Base-by-base conservation (phyloP, 2,888 invertebrate genomes). In the Dasysyrphus tricinctus region DNA sequence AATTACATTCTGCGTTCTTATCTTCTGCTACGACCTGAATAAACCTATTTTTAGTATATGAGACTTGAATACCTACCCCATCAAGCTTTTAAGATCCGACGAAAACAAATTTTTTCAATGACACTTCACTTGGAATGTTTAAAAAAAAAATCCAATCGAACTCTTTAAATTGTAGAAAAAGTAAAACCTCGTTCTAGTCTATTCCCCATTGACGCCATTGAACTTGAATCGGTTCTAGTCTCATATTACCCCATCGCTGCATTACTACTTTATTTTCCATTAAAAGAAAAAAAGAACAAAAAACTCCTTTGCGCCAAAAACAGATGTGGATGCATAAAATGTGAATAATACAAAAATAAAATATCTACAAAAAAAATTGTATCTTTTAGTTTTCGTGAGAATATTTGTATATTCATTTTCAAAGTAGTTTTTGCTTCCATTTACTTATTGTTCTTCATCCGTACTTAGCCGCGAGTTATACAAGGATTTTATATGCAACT, bases 381-480 rank as follows among this genome's bases (percentile, higher is more conserved):
- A 67, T 44, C n/a, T 42, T 44, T 49, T 16, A 47, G 34, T 19
- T 34, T 73, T 84, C 84, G 84, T 84, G 84, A 80, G 84, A 84
- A 84, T 51, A 72, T 83, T 83, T 78, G 79, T 42, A 69, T 54
- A 83, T 67, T 70, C 75, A 47, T 80, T 75, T 76, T 65, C 70
- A 70, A 57, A 65, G 70, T 72, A 47, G 79, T 63, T 63, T 61
- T 73, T 19, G 61, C 49, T 67, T 72, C 44, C 77, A 67, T 73
- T 77, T 73, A 51, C 57, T 67, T 56, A 81, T 81, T 81, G 81
- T 81, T 72, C 77, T 49, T 34, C 12, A 67, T 49, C 34, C 49
- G 67, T 51, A 65, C 65, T 16, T 67, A 67, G 19, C 44, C 63
- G 47, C 74, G 19, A 42, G 49, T 49, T 47, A 56, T 39, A 19